phyloP scores from a whole-genome alignment of 2,888 invertebrate species.

The Drosophila barbarae region DNA sequence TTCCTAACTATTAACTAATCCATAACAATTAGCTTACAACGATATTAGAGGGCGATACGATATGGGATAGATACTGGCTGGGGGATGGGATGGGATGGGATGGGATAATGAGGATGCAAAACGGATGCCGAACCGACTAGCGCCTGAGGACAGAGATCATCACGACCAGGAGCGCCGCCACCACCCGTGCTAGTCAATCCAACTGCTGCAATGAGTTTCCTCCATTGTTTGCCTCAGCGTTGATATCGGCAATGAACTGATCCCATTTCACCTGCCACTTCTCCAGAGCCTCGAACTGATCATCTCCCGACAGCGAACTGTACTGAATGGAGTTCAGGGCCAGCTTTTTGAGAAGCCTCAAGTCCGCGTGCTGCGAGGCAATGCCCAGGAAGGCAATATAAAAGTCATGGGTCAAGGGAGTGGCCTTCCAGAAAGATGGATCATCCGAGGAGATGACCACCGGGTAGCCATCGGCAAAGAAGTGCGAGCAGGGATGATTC shows the following conservation, averaged over 20 bases:
- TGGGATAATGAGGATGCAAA: conserved; percentile 20
- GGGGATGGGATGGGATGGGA: too few species aligned
- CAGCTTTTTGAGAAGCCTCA: conserved; percentile 86
- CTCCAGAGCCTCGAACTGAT: conserved; percentile 81
- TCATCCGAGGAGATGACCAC: conserved; percentile 90
- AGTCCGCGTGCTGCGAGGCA: conserved; percentile 84
- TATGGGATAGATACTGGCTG: conserved; percentile 17
- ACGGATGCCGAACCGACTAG: conserved; percentile 46
- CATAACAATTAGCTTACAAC: conserved; percentile 59
- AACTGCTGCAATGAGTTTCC: conserved; percentile 46
- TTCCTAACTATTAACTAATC: conserved; percentile 51
- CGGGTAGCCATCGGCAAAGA: conserved; percentile 85
- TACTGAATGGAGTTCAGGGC: conserved; percentile 87
- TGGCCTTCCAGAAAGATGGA: conserved; percentile 88
- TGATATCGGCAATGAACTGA: conserved; percentile 80
- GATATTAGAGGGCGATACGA: conserved; percentile 1
- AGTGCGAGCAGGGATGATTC: conserved; percentile 86
- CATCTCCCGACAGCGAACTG: conserved; percentile 82
- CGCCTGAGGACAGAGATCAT: conserved; percentile 38
- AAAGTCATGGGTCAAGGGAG: conserved; percentile 87
- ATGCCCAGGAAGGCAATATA: conserved; percentile 89
- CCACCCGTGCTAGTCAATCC: conserved; percentile 76
- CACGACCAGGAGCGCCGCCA: conserved; percentile 54
- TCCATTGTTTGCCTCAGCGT: conserved; percentile 36
- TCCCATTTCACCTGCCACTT: conserved; percentile 83